A percentile compares a stretch with the other conserved stretches of the same genome.
phyloP scores from a whole-genome alignment of 2,888 invertebrate species.

The Diaperis boleti region DNA sequence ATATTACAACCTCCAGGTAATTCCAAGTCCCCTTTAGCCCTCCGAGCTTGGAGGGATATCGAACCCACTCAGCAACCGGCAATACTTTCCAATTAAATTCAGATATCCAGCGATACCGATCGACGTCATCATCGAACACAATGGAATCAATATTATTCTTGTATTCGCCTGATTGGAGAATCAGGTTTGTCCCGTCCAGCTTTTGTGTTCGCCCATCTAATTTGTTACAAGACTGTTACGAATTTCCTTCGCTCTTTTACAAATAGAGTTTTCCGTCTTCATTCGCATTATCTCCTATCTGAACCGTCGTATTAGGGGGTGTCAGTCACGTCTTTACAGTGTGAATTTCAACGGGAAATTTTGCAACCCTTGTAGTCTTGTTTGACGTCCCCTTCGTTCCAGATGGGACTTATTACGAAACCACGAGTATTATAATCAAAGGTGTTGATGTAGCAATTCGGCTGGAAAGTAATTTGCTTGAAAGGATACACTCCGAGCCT shows the following conservation, averaged over 20 bases:
- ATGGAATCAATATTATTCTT: conserved; percentile 24
- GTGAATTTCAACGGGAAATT: conserved; percentile 30
- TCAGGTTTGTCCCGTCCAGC: conserved; percentile 22
- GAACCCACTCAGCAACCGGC: background rate
- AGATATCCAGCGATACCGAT: conserved; percentile 19
- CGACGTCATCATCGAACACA: conserved; percentile 23
- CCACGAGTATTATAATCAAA: conserved; percentile 42
- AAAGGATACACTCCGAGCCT: conserved; percentile 35
- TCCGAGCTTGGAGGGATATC: no score
- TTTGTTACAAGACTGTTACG: conserved; percentile 35
- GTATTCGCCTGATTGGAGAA: conserved; percentile 25
- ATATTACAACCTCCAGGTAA: no score
- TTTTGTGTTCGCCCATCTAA: conserved; percentile 34
- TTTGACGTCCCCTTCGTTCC: conserved; percentile 38
- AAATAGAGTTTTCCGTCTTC: conserved; percentile 43
- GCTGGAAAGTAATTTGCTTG: conserved; percentile 43
- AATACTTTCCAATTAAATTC: conserved; percentile 33
- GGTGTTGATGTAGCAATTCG: conserved; percentile 41
- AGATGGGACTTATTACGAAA: conserved; percentile 37
- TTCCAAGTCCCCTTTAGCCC: no score
- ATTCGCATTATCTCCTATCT: conserved; percentile 42
- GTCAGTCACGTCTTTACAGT: conserved; percentile 39
- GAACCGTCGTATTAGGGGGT: conserved; percentile 37
- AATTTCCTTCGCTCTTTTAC: conserved; percentile 36
- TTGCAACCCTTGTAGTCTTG: conserved; percentile 36